phyloP scores from a whole-genome alignment of 2,797 vertebrate species.

The Sebastes flavidus region DNA sequence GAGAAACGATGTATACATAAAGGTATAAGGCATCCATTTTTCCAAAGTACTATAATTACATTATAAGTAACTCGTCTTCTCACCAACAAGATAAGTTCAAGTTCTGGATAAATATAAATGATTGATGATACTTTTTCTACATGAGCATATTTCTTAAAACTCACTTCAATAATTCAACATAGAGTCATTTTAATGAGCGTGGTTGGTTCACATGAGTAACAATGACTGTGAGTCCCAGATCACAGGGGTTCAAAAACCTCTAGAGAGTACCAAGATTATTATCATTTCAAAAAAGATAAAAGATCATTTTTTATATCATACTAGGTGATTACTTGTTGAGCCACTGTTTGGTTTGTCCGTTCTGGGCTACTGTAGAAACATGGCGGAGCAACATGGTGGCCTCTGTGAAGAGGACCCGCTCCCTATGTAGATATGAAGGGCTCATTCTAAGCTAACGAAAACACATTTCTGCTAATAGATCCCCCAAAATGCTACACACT shows the following conservation, averaged over 20 bases:
- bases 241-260: neutral
- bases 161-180: too few relatives aligned
- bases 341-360: too few relatives aligned
- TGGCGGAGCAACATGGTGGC: too few relatives aligned
- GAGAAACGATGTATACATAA: slow-evolving; percentile 16
- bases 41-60: slow-evolving; percentile 19
- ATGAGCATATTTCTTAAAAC: neutral
- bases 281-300: neutral
- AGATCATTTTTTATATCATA: neutral
- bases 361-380: too few relatives aligned
- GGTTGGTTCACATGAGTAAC: neutral
- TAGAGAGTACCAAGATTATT: neutral
- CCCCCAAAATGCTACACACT: neutral
- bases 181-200: neutral
- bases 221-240: neutral
- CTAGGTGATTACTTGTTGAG: neutral
- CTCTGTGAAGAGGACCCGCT: too few relatives aligned
- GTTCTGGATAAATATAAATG: neutral
- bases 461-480: neutral
- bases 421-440: neutral
- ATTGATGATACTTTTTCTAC: neutral
- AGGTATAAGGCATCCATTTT: neutral
- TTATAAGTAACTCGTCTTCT: slow-evolving; percentile 24
- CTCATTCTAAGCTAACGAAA: neutral
- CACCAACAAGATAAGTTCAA: neutral